Evolutionary conservation across 1,140 invertebrate species (phyloP).

Genomic region (Plutomurus gul): DNA sequence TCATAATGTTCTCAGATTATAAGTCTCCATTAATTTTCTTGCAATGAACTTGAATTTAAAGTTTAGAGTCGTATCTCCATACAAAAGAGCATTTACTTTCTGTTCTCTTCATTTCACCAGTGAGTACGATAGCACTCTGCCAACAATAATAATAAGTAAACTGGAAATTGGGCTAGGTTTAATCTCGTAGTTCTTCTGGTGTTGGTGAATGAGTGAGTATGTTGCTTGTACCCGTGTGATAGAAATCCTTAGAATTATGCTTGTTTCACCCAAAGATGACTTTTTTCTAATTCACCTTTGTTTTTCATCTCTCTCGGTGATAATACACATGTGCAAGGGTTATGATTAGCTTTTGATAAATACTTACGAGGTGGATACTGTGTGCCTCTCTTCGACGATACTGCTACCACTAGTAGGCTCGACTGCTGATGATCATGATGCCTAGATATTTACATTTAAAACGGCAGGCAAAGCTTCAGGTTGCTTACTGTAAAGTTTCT

Average conservation of each 20-base stretch:
- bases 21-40: constrained; percentile 17
- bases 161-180: not conserved
- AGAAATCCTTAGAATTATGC: not conserved
- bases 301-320: not conserved
- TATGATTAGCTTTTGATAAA: constrained; percentile 17
- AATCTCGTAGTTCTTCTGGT: constrained; percentile 7
- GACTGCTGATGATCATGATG: not conserved
- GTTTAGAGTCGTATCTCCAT: not conserved
- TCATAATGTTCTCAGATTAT: constrained; percentile 35
- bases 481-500: too few relatives aligned
- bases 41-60: constrained; percentile 14
- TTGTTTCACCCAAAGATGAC: constrained; percentile 15
- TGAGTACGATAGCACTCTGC: too few relatives aligned
- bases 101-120: too few relatives aligned
- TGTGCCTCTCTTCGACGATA: not conserved
- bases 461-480: too few relatives aligned
- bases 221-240: not conserved
- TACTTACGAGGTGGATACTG: too few relatives aligned
- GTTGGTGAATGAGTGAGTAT: not conserved
- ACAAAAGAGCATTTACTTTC: not conserved
- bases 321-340: constrained; percentile 8
- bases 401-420: not conserved
- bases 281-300: constrained; percentile 20
- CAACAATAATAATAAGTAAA: too few relatives aligned
- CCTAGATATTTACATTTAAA: too few relatives aligned